Base-by-base conservation (phyloP, 2,113 vertebrate species). In the Arothron firmamentum region DNA sequence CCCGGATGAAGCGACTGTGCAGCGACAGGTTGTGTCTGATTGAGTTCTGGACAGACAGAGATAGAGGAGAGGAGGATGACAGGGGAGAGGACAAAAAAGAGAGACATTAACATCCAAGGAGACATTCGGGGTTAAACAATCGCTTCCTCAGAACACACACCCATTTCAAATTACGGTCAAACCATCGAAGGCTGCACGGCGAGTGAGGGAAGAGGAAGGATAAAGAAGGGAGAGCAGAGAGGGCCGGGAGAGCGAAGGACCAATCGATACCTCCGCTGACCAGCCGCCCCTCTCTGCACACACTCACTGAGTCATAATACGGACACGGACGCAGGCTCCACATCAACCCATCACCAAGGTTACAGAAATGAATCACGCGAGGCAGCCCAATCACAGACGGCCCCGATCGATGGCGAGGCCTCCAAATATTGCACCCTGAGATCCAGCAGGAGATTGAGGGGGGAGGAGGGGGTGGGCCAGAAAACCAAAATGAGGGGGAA, bases 11-110 rank as follows among this genome's bases (percentile, higher is more conserved):
- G 50, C 96, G 93, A 38, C 94, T 98, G 88, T 98, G 96, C 74
- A 98, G 88, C 15, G 96, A 98, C 71, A 98, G 91, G 88, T 98
- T 98, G 91, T 98, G 96, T 58, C 96, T 92, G 86, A 98, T 98
- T 57, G 96, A 98, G 83, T 98, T 98, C 96, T 98, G 93, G 6
- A 78, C 20, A 45, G 64, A 72, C 21, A 77, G 31, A 76, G 66
- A 73, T 47, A 73, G 59, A 71, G 59, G 43, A 46, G 54, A 56
- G 55, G 48, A 20, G 49, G 25, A 46, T 23, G n/a, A 19, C 19
- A 42, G 52, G 48, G 51, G 48, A 42, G 54, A 62, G 64, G 47
- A 19, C 70, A 9, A 57, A 43, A 57, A 18, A 70, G 67, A 82
- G 65, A 41, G 73, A 65, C 56, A 78, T 78, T 77, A 67, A 69